Conservation (phyloP, 2,888 invertebrate genomes). For the Conomelus anceps region DNA sequence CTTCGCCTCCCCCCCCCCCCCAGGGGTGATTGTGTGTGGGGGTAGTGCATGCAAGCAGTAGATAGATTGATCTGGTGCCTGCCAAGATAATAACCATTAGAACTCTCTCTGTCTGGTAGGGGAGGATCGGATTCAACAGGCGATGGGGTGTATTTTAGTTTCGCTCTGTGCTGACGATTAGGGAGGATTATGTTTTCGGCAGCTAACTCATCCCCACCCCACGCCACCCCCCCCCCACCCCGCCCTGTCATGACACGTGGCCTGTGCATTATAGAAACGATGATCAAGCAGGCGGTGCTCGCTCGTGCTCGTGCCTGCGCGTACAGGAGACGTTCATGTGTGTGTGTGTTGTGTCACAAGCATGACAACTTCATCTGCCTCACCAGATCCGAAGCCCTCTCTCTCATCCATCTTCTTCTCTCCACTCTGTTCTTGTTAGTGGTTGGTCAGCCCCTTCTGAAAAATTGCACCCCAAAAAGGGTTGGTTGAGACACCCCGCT, state of each 20-base stretch:
- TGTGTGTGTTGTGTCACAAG: neutral
- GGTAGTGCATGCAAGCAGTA: neutral
- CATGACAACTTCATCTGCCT: neutral
- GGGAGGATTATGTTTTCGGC: constrained; percentile 1
- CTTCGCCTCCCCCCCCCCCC: neutral
- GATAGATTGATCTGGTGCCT: neutral
- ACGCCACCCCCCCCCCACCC: too few relatives aligned
- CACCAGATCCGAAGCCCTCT: too few relatives aligned
- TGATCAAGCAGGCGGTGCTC: neutral
- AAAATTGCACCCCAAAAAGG: neutral
- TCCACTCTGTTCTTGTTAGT: neutral
- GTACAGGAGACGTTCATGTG: neutral
- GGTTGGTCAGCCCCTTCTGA: neutral
- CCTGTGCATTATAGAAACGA: neutral
- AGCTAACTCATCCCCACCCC: too few relatives aligned
- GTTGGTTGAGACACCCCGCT: neutral
- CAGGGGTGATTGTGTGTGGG: neutral
- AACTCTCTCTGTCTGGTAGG: neutral
- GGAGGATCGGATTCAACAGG: neutral
- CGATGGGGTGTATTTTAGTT: neutral
- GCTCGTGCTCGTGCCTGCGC: constrained; percentile 6
- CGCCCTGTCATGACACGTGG: neutral
- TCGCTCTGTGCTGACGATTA: constrained; percentile 1
- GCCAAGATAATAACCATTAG: neutral
- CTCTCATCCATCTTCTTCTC: too few relatives aligned